Conservation (phyloP, 2,113 vertebrate genomes). For the Leptodactylus fuscus region DNA sequence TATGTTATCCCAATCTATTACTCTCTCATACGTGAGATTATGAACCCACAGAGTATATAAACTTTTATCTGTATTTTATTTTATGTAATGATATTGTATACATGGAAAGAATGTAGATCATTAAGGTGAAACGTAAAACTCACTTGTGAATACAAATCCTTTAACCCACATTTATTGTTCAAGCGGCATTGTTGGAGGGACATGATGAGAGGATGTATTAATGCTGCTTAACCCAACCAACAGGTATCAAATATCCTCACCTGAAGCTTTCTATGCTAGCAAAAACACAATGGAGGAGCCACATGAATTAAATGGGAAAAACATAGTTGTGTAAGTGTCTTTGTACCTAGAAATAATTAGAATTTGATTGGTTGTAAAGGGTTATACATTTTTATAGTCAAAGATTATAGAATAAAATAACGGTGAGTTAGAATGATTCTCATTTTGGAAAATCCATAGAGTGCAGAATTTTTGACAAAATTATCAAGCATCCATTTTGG, state of each 20-base stretch:
- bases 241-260: conserved; percentile 27
- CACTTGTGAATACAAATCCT: conserved; percentile 12
- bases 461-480: too few species aligned
- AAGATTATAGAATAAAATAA: too few species aligned
- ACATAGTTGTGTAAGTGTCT: background rate
- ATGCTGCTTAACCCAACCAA: conserved; percentile 20
- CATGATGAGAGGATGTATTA: conserved; percentile 16
- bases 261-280: conserved; percentile 26
- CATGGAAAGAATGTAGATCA: conserved; percentile 30
- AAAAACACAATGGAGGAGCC: conserved; percentile 7
- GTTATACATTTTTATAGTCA: too few species aligned
- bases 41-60: background rate
- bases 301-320: conserved; percentile 12
- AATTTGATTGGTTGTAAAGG: too few species aligned
- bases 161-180: conserved; percentile 42
- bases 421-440: too few species aligned
- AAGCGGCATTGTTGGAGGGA: conserved; percentile 3
- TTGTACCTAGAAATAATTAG: too few species aligned
- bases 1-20: background rate
- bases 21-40: background rate
- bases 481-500: too few species aligned
- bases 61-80: background rate
- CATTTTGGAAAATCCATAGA: too few species aligned
- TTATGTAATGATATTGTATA: conserved; percentile 6
- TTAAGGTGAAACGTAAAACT: conserved; percentile 25